phyloP scores from a whole-genome alignment of 1,140 invertebrate species.

The Homarus americanus region DNA sequence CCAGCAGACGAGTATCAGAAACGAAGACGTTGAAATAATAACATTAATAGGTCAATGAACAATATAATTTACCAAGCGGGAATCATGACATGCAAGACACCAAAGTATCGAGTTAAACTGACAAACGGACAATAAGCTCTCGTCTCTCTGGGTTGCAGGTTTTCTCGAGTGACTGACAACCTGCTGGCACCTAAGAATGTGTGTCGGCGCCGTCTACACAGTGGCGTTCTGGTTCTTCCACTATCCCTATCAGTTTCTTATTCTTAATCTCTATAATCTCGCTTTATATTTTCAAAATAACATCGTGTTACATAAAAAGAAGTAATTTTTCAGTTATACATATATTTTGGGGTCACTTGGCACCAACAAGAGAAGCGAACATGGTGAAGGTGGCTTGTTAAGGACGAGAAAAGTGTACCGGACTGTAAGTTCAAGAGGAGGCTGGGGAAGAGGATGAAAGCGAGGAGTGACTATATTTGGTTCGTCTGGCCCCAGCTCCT shows the following conservation, averaged over 20 bases:
- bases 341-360: no score
- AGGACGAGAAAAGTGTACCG: not conserved
- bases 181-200: not conserved
- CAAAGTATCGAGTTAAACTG: no score
- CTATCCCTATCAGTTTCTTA: no score
- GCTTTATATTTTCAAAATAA: no score
- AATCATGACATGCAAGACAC: no score
- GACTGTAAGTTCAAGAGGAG: not conserved
- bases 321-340: no score
- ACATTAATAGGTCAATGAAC: no score
- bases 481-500: constrained; percentile 10
- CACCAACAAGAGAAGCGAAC: not conserved
- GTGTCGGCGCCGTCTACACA: not conserved
- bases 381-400: not conserved
- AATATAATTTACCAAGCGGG: no score
- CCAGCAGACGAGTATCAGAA: no score
- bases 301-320: not conserved
- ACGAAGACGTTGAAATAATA: no score
- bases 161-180: not conserved
- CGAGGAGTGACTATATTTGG: not conserved
- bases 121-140: no score
- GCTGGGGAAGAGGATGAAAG: not conserved
- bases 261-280: no score
- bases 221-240: not conserved
- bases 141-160: not conserved